Evolutionary conservation across 2,113 vertebrate genomes (phyloP).

Genomic region (Psophia crepitans): DNA sequence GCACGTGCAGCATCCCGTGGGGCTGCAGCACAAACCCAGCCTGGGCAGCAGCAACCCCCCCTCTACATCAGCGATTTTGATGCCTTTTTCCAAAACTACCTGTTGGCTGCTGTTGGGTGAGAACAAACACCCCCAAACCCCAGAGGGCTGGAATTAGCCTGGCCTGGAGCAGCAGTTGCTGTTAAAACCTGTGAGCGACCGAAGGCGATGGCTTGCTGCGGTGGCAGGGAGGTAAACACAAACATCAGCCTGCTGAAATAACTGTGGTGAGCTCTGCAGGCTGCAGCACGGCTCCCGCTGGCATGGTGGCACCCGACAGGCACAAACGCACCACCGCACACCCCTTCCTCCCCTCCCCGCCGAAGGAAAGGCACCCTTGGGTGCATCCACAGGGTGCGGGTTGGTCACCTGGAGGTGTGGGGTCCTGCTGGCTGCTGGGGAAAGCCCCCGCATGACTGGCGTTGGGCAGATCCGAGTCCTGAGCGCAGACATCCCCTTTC

Average conservation of each 20-base stretch:
- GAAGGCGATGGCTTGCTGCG: background rate
- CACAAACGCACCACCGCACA: background rate
- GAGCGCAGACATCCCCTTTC: background rate
- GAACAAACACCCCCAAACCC: background rate
- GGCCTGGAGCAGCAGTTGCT: background rate
- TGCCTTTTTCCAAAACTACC: background rate
- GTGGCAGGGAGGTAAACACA: background rate
- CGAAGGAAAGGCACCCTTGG: background rate
- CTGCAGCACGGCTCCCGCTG: background rate
- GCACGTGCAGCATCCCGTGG: rapidly evolving
- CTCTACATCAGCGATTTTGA: rapidly evolving
- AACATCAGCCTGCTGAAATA: background rate
- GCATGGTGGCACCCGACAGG: background rate
- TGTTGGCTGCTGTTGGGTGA: background rate
- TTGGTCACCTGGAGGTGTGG: rapidly evolving
- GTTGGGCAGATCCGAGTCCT: background rate
- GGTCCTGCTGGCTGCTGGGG: no score
- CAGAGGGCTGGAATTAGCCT: background rate
- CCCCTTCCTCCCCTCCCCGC: background rate
- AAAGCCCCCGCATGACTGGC: background rate
- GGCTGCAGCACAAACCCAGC: background rate
- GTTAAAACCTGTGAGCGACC: background rate
- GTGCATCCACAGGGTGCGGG: background rate
- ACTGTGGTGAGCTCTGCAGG: slow-evolving; percentile 36
- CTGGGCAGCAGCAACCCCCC: background rate